These are phyloP conservation scores for Mythimna ferrago DNA, from an alignment of 2,888 invertebrate species.

Conservation along the genomic window DNA sequence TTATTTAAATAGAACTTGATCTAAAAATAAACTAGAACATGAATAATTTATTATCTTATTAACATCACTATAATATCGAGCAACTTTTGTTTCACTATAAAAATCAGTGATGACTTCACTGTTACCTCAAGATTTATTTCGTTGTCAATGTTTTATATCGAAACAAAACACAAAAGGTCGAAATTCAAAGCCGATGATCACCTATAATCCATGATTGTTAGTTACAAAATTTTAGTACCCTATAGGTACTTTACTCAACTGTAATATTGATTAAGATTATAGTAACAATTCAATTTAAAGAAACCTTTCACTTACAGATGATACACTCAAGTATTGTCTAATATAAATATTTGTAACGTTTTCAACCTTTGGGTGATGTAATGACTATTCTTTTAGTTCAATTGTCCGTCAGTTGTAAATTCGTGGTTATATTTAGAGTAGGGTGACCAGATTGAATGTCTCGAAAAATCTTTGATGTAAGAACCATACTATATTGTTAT, in stretches of 20 bases:
- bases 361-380: constrained; percentile 42
- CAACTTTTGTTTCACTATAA: background rate
- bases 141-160: background rate
- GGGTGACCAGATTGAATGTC: constrained; percentile 9
- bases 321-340: constrained; percentile 12
- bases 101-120: background rate
- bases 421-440: constrained; percentile 17
- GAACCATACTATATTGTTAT: too few species aligned
- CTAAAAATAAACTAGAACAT: background rate
- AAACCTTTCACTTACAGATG: constrained; percentile 39
- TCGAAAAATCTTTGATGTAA: background rate
- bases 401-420: constrained; percentile 15
- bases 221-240: background rate
- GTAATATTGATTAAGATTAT: constrained; percentile 12
- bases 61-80: background rate
- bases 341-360: constrained; percentile 25
- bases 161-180: background rate
- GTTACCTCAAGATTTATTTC: background rate
- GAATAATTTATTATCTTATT: background rate
- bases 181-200: background rate
- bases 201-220: background rate
- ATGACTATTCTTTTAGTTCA: constrained; percentile 35
- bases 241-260: constrained; percentile 1
- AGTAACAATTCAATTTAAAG: constrained; percentile 17
- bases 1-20: background rate